Conservation (phyloP, 2,797 vertebrate species). For the Melanogrammus aeglefinus region DNA sequence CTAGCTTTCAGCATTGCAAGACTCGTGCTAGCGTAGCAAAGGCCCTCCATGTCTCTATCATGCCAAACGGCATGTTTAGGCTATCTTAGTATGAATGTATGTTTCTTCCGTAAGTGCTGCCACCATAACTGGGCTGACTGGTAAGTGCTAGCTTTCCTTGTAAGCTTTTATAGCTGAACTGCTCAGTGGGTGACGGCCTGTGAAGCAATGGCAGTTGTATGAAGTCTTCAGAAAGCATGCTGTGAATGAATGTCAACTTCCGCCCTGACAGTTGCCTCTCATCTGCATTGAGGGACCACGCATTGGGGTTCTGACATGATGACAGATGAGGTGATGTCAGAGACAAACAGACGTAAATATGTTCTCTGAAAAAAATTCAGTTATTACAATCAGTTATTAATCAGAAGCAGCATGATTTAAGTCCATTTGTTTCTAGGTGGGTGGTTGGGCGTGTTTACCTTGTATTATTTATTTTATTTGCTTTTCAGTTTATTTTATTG, state of each 20-base stretch:
- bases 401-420: conserved; percentile 74
- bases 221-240: neutral
- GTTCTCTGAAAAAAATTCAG: conserved; percentile 51
- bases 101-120: too few relatives aligned
- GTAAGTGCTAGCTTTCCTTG: neutral
- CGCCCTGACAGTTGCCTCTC: neutral
- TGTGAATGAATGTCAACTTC: neutral
- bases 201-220: neutral
- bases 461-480: conserved; percentile 29
- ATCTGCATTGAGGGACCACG: neutral
- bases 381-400: conserved; percentile 73
- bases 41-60: too few relatives aligned
- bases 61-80: too few relatives aligned
- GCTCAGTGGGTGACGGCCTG: neutral
- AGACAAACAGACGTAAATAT: conserved; percentile 36
- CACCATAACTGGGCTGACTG: neutral
- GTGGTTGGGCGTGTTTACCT: conserved; percentile 46
- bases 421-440: conserved; percentile 65
- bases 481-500: conserved; percentile 57
- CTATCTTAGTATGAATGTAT: too few relatives aligned
- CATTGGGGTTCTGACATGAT: conserved; percentile 20
- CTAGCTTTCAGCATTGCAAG: neutral
- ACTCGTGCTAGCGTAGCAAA: too few relatives aligned
- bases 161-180: neutral
- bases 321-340: conserved; percentile 24